Base-by-base conservation (phyloP, 2,888 invertebrate species). In the Aelia acuminata region DNA sequence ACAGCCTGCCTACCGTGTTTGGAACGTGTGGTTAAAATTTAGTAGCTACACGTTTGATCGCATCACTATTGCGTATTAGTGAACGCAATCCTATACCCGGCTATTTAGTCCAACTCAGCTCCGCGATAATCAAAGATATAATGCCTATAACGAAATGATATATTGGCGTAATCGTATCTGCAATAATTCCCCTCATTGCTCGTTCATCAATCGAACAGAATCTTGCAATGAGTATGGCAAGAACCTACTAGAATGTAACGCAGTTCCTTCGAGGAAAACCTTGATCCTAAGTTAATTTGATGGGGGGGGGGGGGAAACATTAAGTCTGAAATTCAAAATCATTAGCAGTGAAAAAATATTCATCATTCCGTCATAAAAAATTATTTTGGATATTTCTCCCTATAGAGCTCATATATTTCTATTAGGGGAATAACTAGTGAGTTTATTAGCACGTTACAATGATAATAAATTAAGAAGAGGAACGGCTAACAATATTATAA, bases 81-180 rank as follows among this genome's bases (percentile, higher is more conserved):
- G 63, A 22, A 70, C 63, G 63, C 63, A 70, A 70, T 35, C 63
- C 7, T 35, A 70, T 10, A 70, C 63, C 63, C 63, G 35, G 63
- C 63, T 70, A 70, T 70, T 70, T 35, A 35, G 63, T 35, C 31
- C 31, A 70, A 70, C 57, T 57, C 26, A 70, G 20, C 63, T 35
- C 31, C 15, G 26, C 35, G 63, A 70, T 70, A 70, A 70, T 70
- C 63, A 35, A 70, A 35, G 63, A 31, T 70, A 70, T 70, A 70
- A 70, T 35, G 35, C 31, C 63, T 20, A 70, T 70, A 70, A 70
- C 63, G 63, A 70, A 70, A 70, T 70, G 63, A 70, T 70, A 70
- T 35, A 70, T 31, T 70, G 26, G 63, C 31, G 63, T 8, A 70
- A 70, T 70, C 63, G 18, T 5, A 10, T 20, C 35, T 70, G 35